Base-by-base conservation (phyloP, 2,888 invertebrate genomes). In the Fabriciana adippe region DNA sequence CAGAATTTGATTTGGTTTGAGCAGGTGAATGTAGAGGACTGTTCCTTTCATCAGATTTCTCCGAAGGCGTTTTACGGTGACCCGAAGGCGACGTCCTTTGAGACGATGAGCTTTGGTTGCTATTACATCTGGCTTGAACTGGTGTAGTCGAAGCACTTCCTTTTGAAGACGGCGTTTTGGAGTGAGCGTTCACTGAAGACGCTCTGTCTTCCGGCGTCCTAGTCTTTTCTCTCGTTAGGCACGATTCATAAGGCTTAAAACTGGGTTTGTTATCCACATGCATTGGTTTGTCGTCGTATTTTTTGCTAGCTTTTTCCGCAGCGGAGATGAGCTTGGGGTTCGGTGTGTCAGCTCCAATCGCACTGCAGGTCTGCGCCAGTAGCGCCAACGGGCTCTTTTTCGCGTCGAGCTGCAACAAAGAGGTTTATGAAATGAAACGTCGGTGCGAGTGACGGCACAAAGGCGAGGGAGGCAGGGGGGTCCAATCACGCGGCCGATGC, bases 381-480 rank as follows among this genome's bases (percentile, higher is more conserved):
- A 99, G 93, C 60, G 99, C 99, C 88, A 99, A 93, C 18, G 99
- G 99, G 93, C 98, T 98, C 93, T 99, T 98, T 94, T 98, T 99
- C 75, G 98, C 97, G 93, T 99, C 99, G 95, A 98, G 94, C 99
- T 99, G 96, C 75, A 96, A 96, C 88, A 92, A 93, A 87, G 93
- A 88, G 79, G 85, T 90, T 87, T 88, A 90, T 89, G 88, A 89
- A 91, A 91, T 91, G 88, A 90, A 91, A 91, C 84, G 88, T 90
- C 89, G 86, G 87, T 90, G 90, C 87, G 83, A 85, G 88, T 90
- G 91, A 90, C 89, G 89, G 89, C 81, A 91, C 91, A 92, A 91
- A 90, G 90, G 85, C 86, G 86, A 86, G 78, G 80, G 78, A 75
- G 85, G 83, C 82, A 79, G 75, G 76, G 77, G 78, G 75, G 88